Conservation (phyloP, 2,113 vertebrate genomes). For the Calidris pugnax region DNA sequence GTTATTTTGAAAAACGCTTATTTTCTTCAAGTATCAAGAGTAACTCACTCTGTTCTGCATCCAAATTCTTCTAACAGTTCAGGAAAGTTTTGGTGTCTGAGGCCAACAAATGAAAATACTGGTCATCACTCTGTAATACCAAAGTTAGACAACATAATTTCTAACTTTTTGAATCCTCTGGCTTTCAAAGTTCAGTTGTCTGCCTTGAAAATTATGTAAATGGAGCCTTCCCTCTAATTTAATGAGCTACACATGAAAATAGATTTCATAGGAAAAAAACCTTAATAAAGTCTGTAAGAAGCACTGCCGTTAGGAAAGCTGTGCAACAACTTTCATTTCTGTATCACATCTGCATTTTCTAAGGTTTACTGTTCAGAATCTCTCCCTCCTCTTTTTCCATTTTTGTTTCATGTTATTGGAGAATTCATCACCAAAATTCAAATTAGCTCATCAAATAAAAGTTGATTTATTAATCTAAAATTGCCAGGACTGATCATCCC, state of each 20-base stretch:
- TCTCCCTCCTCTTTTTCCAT: neutral
- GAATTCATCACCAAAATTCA: neutral
- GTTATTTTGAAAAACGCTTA: neutral
- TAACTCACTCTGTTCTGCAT: neutral
- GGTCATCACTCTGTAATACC: neutral
- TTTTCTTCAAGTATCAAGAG: neutral
- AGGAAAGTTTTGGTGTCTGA: neutral
- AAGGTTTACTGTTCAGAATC: neutral
- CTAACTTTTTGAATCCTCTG: neutral
- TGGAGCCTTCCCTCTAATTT: neutral
- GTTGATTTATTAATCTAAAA: neutral
- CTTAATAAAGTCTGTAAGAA: neutral
- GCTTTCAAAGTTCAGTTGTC: neutral
- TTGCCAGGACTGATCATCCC: neutral
- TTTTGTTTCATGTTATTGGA: neutral
- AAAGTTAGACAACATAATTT: neutral
- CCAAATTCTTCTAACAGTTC: neutral
- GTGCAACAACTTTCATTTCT: neutral
- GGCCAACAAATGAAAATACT: neutral
- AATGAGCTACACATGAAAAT: neutral
- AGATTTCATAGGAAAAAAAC: neutral
- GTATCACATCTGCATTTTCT: neutral
- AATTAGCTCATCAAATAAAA: neutral
- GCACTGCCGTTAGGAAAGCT: neutral
- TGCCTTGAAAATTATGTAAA: constrained; percentile 4